Base-by-base conservation (phyloP, 2,113 vertebrate genomes). In the Ctenodactylus gundi region DNA sequence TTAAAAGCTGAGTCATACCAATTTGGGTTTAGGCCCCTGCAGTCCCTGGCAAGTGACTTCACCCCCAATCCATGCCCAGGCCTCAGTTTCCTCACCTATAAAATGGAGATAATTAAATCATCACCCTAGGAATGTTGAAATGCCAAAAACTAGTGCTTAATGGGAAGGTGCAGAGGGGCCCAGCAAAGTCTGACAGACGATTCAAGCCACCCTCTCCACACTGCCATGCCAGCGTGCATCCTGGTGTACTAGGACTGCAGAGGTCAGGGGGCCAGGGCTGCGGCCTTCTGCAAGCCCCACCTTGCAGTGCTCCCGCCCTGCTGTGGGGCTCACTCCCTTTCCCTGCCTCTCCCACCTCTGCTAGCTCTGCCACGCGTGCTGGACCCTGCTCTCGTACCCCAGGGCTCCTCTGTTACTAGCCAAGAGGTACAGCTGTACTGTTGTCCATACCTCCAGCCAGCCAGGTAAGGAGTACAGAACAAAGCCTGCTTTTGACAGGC, bases 261-360 rank as follows among this genome's bases (percentile, higher is more conserved):
- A 39, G 23, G 11, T 2, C 0, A 5, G 13, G 1, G 21, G 72
- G 34, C 18, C 25, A 15, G 20, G 14, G 2, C 27, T 12, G 15
- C 53, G 67, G 62, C 88, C 85, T 44, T 31, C 36, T 23, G 36
- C 18, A 1, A 34, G 31, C 23, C 27, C 44, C 0, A 0, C 36
- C 92, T 36, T 68, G 72, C 44, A 36, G 27, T 34, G 15, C 31
- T 68, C 85, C 51, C 60, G 58, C 21, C 84, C 46, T 11, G 46
- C 21, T 72, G 51, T 49, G 3, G 34, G 11, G 18, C 55, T 18
- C 4, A 7, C 57, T 70, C 36, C 0, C 1, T 9, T 3, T 53
- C 17, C 57, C 27, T n/a, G 6, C 29, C 49, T 85, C 73, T 72
- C 62, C 72, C 41, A 60, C 12, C 27, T 86, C 57, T 55, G 5